These are phyloP conservation scores for Pseudorectes ferrugineus DNA, from an alignment of 2,113 vertebrate species.

Conservation along the genomic window DNA sequence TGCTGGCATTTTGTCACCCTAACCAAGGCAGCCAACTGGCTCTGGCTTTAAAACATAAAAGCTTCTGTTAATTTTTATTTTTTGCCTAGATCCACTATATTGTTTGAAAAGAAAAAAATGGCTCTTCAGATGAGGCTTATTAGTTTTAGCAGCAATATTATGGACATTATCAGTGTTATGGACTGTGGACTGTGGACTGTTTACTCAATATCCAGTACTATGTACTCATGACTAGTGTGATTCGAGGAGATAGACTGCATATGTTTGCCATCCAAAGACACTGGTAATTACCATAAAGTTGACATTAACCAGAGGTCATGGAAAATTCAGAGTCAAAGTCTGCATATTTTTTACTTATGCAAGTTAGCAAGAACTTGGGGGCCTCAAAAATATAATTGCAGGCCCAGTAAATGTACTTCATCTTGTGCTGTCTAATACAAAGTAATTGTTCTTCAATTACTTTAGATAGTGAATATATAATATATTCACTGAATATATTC, in stretches of 20 bases:
- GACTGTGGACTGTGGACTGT: background rate
- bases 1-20: conserved; percentile 54
- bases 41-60: conserved; percentile 32
- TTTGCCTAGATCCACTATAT: background rate
- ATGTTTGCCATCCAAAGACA: background rate
- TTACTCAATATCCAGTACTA: background rate
- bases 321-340: background rate
- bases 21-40: conserved; percentile 57
- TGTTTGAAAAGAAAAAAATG: background rate
- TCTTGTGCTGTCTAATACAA: background rate
- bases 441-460: background rate
- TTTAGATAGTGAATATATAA: background rate
- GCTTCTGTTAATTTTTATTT: conserved; percentile 20
- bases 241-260: background rate
- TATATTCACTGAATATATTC: background rate
- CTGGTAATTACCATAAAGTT: background rate
- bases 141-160: background rate
- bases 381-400: background rate
- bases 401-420: background rate
- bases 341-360: background rate
- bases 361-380: background rate
- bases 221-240: background rate
- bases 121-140: background rate
- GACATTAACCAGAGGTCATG: background rate
- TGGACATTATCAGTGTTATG: background rate